A percentile compares a stretch with the other conserved stretches of the same genome.
Evolutionary conservation across 2,888 invertebrate species (phyloP).

Genomic region (Drosophila paramelanica): DNA sequence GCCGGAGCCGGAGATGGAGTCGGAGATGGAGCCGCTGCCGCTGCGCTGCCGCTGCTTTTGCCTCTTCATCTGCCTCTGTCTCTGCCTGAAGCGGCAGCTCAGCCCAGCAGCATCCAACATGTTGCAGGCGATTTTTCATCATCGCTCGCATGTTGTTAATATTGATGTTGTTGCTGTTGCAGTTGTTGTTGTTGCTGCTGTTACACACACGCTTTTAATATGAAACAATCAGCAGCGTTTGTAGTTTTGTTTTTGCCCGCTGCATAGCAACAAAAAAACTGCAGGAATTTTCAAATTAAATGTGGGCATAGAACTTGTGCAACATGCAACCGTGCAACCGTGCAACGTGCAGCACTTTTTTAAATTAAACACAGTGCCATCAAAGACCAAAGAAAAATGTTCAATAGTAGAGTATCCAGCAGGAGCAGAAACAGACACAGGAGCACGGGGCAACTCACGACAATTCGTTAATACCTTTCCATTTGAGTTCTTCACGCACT

Average conservation of each 20-base stretch:
- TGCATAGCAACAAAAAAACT: slow-evolving; percentile 54
- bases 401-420: slow-evolving; percentile 36
- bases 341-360: slow-evolving; percentile 77
- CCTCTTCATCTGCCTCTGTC: slow-evolving; percentile 13
- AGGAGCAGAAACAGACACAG: slow-evolving; percentile 9
- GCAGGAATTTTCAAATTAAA: slow-evolving; percentile 72
- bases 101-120: slow-evolving; percentile 79
- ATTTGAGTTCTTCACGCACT: slow-evolving; percentile 83
- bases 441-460: slow-evolving; percentile 60
- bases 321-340: slow-evolving; percentile 36
- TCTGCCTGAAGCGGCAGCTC: slow-evolving; percentile 11
- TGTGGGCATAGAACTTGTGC: slow-evolving; percentile 65
- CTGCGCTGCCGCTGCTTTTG: slow-evolving; percentile 19
- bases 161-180: slow-evolving; percentile 50
- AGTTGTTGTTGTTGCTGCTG: slow-evolving; percentile 38
- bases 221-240: slow-evolving; percentile 78
- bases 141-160: slow-evolving; percentile 76
- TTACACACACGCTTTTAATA: slow-evolving; percentile 72
- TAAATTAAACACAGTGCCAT: slow-evolving; percentile 82
- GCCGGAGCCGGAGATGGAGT: slow-evolving; percentile 13
- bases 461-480: slow-evolving; percentile 81
- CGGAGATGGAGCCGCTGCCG: slow-evolving; percentile 29
- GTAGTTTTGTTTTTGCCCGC: slow-evolving; percentile 74
- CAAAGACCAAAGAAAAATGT: slow-evolving; percentile 77
- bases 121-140: slow-evolving; percentile 83